Conservation (phyloP, 2,113 vertebrate species). For the Haplochromis burtoni region DNA sequence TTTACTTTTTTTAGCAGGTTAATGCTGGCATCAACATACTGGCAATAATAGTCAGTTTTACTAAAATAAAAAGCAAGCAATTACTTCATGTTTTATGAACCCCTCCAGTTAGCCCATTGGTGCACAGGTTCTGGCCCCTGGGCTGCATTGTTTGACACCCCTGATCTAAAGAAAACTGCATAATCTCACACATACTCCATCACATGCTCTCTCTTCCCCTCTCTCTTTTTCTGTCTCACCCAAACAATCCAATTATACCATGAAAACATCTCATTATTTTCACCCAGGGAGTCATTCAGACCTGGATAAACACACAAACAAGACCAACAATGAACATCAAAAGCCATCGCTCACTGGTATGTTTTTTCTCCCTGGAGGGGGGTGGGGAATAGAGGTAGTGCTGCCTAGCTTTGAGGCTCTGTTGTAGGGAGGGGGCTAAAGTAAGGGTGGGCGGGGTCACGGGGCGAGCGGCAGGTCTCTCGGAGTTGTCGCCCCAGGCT, state of each 20-base stretch:
- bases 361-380: neutral
- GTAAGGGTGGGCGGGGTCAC: neutral
- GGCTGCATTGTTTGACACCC: neutral
- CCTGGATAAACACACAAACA: constrained; percentile 15
- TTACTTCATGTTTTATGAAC: neutral
- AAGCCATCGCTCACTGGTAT: neutral
- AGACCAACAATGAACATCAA: constrained; percentile 6
- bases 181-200: neutral
- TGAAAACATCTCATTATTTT: neutral
- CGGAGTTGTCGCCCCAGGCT: constrained; percentile 16
- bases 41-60: neutral
- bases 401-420: neutral
- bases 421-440: neutral
- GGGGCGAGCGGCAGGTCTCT: neutral
- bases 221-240: neutral
- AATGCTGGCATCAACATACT: neutral
- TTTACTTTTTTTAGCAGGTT: neutral
- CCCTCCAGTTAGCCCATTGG: neutral
- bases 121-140: neutral
- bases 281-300: neutral
- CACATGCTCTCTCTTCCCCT: neutral
- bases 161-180: neutral
- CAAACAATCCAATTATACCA: constrained; percentile 24
- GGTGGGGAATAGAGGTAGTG: neutral
- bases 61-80: neutral